A percentile compares a stretch with the other conserved stretches of the same genome.
These are phyloP conservation scores for Vultur gryphus DNA, from an alignment of 2,797 vertebrate genomes.

Conservation along the genomic window DNA sequence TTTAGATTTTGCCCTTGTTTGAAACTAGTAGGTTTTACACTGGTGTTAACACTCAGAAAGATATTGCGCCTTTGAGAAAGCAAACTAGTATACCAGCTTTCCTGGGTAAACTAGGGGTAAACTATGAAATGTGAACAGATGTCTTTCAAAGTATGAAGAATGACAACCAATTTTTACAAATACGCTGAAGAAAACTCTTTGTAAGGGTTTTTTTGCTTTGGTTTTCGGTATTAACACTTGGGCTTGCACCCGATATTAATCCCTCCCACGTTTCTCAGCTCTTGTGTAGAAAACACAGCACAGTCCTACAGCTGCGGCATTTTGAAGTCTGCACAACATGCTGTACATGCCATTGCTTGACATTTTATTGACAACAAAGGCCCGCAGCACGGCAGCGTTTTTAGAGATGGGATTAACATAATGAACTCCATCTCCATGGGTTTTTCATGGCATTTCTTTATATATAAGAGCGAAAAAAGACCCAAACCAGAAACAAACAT, in stretches of 20 bases:
- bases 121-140: neutral
- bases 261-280: slow-evolving; percentile 10
- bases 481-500: neutral
- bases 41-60: slow-evolving; percentile 14
- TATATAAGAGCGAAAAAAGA: neutral
- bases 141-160: neutral
- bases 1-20: slow-evolving; percentile 48
- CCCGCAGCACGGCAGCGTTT: neutral
- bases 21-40: slow-evolving; percentile 37
- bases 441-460: slow-evolving; percentile 32
- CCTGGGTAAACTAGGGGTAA: slow-evolving; percentile 22
- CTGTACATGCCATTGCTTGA: slow-evolving; percentile 37
- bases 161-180: neutral
- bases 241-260: neutral
- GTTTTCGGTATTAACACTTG: neutral
- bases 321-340: slow-evolving; percentile 15
- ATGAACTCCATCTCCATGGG: slow-evolving; percentile 2
- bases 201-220: neutral
- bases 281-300: neutral
- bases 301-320: neutral
- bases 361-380: slow-evolving; percentile 59
- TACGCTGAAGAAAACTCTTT: neutral
- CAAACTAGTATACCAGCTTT: neutral
- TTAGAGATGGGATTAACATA: slow-evolving; percentile 57
- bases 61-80: slow-evolving; percentile 27